Evolutionary conservation across 2,113 vertebrate genomes (phyloP).

Genomic region (Cervus canadensis): DNA sequence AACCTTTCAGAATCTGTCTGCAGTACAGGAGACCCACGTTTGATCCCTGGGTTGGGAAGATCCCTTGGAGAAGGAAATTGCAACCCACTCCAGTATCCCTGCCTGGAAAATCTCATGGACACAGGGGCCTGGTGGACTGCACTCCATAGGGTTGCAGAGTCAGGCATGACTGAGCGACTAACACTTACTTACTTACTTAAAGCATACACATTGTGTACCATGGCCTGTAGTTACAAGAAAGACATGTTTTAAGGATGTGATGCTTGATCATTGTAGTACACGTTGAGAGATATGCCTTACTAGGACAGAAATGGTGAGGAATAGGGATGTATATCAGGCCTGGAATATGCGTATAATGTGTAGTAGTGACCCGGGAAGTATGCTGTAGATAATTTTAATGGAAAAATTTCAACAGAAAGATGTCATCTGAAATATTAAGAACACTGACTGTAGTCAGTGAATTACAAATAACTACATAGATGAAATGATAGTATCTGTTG

Average conservation of each 20-base stretch:
- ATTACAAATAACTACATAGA: conserved; percentile 25
- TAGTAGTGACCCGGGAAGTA: neutral
- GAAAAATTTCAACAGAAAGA: neutral
- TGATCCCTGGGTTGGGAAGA: neutral
- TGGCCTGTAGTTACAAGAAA: neutral
- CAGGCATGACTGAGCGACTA: neutral
- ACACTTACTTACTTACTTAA: neutral
- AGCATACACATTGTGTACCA: neutral
- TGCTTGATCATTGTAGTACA: neutral
- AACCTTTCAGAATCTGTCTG: neutral
- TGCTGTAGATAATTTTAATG: neutral
- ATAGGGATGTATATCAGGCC: accelerated
- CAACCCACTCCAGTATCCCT: neutral
- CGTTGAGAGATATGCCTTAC: neutral
- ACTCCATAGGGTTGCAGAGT: accelerated
- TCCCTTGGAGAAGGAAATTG: neutral
- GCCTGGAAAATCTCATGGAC: neutral
- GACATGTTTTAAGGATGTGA: neutral
- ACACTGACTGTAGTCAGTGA: conserved; percentile 2
- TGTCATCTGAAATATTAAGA: neutral
- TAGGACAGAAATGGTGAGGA: neutral
- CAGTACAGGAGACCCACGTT: neutral
- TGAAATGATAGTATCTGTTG: conserved; percentile 14
- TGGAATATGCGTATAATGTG: neutral
- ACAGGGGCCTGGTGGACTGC: neutral